Conservation (phyloP, 2,113 vertebrate genomes). For the Aplodontia rufa region DNA sequence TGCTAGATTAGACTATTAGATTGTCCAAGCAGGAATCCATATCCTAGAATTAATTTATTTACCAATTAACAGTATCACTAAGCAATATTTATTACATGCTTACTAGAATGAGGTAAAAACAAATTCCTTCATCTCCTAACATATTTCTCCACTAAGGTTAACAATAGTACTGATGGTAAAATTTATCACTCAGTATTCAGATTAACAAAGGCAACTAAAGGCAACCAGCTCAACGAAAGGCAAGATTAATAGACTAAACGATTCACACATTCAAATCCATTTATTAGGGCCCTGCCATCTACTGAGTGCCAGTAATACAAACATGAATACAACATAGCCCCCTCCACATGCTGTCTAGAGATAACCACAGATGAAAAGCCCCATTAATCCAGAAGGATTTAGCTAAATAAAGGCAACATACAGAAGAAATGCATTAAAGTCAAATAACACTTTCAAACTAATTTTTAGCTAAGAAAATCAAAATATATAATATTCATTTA, state of each 20-base stretch:
- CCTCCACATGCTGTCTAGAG: background rate
- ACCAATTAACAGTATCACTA: conserved; percentile 32
- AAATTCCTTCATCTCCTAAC: background rate
- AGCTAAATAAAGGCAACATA: background rate
- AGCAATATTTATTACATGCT: background rate
- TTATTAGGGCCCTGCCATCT: background rate
- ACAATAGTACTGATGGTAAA: background rate
- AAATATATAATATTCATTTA: background rate
- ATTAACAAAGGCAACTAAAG: background rate
- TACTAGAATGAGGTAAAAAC: background rate
- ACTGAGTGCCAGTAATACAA: background rate
- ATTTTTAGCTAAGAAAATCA: conserved; percentile 41
- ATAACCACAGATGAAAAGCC: background rate
- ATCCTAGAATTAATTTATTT: background rate
- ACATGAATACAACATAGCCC: background rate
- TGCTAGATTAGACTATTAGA: background rate
- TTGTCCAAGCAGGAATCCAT: conserved; percentile 1
- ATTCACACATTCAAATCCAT: background rate
- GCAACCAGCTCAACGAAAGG: background rate
- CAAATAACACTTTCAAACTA: background rate
- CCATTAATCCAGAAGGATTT: background rate
- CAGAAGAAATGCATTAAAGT: background rate
- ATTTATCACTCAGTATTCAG: background rate
- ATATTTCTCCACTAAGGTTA: background rate
- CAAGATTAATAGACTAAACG: background rate